Evolutionary conservation across 2,888 invertebrate genomes (phyloP), one percentile per base, ranked within the genome.

Genomic region (Tinea trinotella): DNA sequence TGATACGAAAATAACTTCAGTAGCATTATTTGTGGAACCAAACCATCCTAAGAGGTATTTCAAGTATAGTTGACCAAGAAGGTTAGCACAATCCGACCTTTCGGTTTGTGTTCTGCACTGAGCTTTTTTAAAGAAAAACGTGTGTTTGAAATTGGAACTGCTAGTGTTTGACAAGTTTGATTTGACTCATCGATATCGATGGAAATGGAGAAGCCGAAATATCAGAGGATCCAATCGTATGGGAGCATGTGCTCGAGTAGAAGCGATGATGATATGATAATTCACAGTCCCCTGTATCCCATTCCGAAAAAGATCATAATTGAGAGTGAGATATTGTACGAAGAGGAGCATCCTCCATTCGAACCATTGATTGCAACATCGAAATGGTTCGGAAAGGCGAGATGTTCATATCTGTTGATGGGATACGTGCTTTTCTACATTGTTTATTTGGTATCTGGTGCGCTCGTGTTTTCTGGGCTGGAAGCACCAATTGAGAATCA

Each of bases 401-500:
- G 88, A 59, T 88, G 88, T 59, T 83, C 88, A 0, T 85, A 80
- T 54, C 71, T 90, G 24, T 75, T 91, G 57, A 57, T 76, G 6
- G 65, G 87, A 17, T 92, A 88, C 64, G 64, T 90, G 2, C 53
- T 88, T 3, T 87, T 91, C 61, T 92, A 92, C 68, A 59, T 87
- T 3, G 69, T 85, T 44, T 93, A 90, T 70, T 71, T 93, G 65
- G 76, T 88, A 15, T 76, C 90, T 55, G 93, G 93, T 0, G 91
- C 91, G 0, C 61, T 90, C 56, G 87, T 92, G 53, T 93, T 93
- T 70, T 88, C 89, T 34, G 77, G 88, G 10, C 70, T 93, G 58
- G 94, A 94, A 71, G 80, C 87, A 0, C 91, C 91, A 0, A 62
- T 85, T 57, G 92, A 93, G 66, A 76, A 86, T 54, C 78, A 86